Evolutionary conservation across 1,140 invertebrate genomes (phyloP).

Genomic region (Drosophila tropicalis): DNA sequence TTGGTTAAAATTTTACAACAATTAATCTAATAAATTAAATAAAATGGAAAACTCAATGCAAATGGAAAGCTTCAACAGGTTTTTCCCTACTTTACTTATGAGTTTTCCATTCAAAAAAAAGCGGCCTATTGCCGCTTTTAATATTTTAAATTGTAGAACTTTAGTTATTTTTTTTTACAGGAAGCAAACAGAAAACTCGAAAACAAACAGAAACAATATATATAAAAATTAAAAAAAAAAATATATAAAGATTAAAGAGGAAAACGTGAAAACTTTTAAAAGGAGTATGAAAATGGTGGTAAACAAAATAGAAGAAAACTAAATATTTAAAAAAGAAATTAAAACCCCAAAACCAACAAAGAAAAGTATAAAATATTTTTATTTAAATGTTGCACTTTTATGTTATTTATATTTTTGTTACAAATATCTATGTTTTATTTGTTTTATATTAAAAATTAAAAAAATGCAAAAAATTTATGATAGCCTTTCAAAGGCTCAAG

Average conservation of each 20-base stretch:
- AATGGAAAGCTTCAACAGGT: background rate
- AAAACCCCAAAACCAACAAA: slow-evolving; percentile 29
- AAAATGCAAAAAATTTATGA: slow-evolving; percentile 21
- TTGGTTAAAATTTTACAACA: slow-evolving; percentile 2
- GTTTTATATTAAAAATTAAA: slow-evolving; percentile 53
- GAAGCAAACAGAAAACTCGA: slow-evolving; percentile 42
- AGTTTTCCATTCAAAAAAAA: slow-evolving; percentile 37
- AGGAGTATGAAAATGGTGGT: slow-evolving; percentile 67
- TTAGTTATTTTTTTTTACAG: slow-evolving; percentile 77
- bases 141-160: slow-evolving; percentile 64
- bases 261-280: slow-evolving; percentile 49
- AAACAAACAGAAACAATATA: slow-evolving; percentile 44
- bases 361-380: slow-evolving; percentile 59
- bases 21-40: background rate
- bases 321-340: slow-evolving; percentile 26
- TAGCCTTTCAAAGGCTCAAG: slow-evolving; percentile 17
- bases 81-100: slow-evolving; percentile 29
- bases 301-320: slow-evolving; percentile 31
- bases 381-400: slow-evolving; percentile 75
- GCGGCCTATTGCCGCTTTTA: slow-evolving; percentile 59
- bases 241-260: slow-evolving; percentile 55
- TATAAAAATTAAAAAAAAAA: slow-evolving; percentile 48
- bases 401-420: slow-evolving; percentile 75
- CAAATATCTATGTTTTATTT: slow-evolving; percentile 54
- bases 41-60: slow-evolving; percentile 33